Evolutionary conservation across 2,113 vertebrate genomes (phyloP).

Genomic region (Lepus americanus): DNA sequence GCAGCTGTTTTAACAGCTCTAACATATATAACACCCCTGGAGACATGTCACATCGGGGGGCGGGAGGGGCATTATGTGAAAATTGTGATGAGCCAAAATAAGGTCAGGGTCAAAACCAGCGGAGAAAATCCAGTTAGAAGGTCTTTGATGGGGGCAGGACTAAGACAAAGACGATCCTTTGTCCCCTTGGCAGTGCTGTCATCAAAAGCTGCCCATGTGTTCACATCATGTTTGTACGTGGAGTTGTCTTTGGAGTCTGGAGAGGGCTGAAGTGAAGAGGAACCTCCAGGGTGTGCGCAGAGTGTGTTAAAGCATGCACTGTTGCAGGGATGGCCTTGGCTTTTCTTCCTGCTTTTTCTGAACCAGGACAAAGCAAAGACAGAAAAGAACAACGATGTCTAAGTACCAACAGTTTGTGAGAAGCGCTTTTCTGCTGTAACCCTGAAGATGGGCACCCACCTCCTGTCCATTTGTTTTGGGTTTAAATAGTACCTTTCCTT

Average conservation of each 20-base stretch:
- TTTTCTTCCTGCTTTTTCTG: background rate
- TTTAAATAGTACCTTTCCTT: conserved; percentile 39
- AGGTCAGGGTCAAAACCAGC: background rate
- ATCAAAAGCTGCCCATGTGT: background rate
- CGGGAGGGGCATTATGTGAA: background rate
- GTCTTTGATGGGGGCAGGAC: background rate
- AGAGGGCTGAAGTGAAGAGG: background rate
- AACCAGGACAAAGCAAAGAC: background rate
- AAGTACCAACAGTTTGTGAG: conserved; percentile 13
- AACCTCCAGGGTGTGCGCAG: background rate
- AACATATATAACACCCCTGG: background rate
- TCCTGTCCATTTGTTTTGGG: background rate
- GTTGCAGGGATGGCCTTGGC: background rate
- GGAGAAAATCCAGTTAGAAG: background rate
- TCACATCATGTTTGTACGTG: background rate
- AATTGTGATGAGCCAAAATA: background rate
- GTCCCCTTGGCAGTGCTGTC: background rate
- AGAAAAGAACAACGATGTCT: conserved; percentile 2
- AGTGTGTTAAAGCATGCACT: background rate
- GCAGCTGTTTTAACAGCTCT: background rate
- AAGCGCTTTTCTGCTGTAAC: background rate
- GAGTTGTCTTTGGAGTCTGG: background rate
- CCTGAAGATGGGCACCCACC: background rate
- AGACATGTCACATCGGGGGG: background rate
- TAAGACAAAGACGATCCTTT: background rate